Evolutionary conservation across 1,140 invertebrate species (phyloP), one percentile per base, ranked within the genome.

Genomic region (Carcinoscorpius rotundicauda): DNA sequence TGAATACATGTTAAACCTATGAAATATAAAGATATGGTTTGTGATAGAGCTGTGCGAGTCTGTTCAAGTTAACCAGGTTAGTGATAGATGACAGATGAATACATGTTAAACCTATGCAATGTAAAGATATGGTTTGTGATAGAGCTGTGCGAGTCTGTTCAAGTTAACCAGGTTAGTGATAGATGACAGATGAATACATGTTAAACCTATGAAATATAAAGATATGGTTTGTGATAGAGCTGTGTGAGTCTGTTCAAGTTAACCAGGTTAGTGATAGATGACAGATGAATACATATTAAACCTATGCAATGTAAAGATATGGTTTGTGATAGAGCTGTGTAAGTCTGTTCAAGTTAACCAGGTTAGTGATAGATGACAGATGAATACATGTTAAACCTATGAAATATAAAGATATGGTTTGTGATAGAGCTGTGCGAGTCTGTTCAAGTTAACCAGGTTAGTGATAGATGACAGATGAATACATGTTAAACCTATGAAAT

Each of bases 211-310:
- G 97, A 76, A 78, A 81, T 68, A 77, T 80, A 56, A 78, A 79
- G 69, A 88, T 93, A 63, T 97, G 95, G 92, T 95, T 99, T 76
- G 86, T 98, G 11, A 87, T 98, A 3, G 96, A 99, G 78, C 82
- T 99, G 0, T 99, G 97, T 77, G 97, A 99, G 75, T 88, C 93
- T 3, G 89, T 99, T 65, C 93, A 97, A 80, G 89, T 91, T 0
- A 87, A 91, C 73, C 89, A 89, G 71, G 78, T 81, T 66, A 66
- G 69, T 67, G 29, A 29, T 2, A 29, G 29, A 89, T 87, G 52
- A 83, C 86, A 66, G 97, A 99, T 76, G 96, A 99, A 75, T 99
- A 99, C 73, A 93, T 98, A 87, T 81, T 98, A 49, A 99, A 97
- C 76, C 90, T 91, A 4, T 99, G 97, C 77, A 78, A 81, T 68